Conservation (phyloP, 92 coral and sea anemone species). For the Heteractis magnifica region DNA sequence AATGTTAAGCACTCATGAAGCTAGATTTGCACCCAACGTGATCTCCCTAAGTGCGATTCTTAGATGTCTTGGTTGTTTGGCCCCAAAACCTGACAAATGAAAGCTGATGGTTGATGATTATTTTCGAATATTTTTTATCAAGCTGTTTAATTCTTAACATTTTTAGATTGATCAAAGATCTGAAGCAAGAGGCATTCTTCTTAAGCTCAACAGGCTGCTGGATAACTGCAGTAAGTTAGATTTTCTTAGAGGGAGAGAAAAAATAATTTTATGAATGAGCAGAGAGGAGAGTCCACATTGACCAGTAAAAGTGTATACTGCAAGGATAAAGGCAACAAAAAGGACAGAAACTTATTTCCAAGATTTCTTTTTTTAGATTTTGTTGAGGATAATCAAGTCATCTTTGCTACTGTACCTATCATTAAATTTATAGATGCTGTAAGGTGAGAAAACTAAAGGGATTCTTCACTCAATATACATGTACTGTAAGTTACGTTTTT, state of each 20-base stretch:
- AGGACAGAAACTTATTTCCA: not conserved
- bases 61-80: too few species aligned
- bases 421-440: conserved; percentile 72
- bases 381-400: conserved; percentile 63
- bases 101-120: too few species aligned
- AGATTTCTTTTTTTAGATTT: conserved; percentile 43
- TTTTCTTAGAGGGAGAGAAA: not conserved
- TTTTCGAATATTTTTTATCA: not conserved
- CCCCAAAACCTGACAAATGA: too few species aligned
- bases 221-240: conserved; percentile 41
- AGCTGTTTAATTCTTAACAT: not conserved
- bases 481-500: too few species aligned
- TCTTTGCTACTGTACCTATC: conserved; percentile 91
- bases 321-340: too few species aligned
- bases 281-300: too few species aligned
- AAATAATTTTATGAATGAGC: not conserved
- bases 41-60: too few species aligned
- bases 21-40: not conserved
- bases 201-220: conserved; percentile 41
- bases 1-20: not conserved
- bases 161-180: conserved; percentile 66
- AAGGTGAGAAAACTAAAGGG: conserved; percentile 46
- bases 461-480: too few species aligned
- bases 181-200: conserved; percentile 64
- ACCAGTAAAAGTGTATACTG: too few species aligned